These are phyloP conservation scores for Scaptomyza cyrtandrae DNA, from an alignment of 2,888 invertebrate genomes.

Conservation along the genomic window DNA sequence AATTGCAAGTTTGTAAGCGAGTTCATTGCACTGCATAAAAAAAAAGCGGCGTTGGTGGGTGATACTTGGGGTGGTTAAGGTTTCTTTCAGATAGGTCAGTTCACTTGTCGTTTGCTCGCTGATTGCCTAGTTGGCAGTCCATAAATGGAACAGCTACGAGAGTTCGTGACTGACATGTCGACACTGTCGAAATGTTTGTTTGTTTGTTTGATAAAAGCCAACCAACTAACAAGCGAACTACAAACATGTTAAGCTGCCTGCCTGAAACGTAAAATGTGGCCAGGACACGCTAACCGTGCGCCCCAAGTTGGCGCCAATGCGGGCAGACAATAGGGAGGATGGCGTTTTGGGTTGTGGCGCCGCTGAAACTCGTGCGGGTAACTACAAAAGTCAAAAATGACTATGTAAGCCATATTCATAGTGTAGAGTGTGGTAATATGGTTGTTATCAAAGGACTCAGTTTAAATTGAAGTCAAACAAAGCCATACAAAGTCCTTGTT, in stretches of 20 bases:
- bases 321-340: constrained; percentile 46
- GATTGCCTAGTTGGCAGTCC: constrained; percentile 43
- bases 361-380: constrained; percentile 16
- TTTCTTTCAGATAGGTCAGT: constrained; percentile 53
- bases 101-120: constrained; percentile 35
- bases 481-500: not conserved
- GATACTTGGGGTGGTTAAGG: constrained; percentile 5
- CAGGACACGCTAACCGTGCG: constrained; percentile 67
- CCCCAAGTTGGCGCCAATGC: constrained; percentile 66
- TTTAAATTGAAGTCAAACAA: constrained; percentile 23
- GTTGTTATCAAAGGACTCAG: constrained; percentile 30
- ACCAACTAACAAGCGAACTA: constrained; percentile 24
- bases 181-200: constrained; percentile 24
- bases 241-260: constrained; percentile 38
- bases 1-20: constrained; percentile 15
- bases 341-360: constrained; percentile 39
- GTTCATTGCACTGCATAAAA: constrained; percentile 52
- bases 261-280: constrained; percentile 67
- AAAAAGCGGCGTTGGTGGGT: not conserved
- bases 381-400: constrained; percentile 14
- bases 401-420: constrained; percentile 6
- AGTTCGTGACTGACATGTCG: constrained; percentile 26
- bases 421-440: constrained; percentile 14
- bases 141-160: constrained; percentile 38
- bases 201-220: constrained; percentile 22